A percentile compares a stretch with the other conserved stretches of the same genome.
Conservation (phyloP, 2,113 vertebrate species). For the Dasyprocta punctata region DNA sequence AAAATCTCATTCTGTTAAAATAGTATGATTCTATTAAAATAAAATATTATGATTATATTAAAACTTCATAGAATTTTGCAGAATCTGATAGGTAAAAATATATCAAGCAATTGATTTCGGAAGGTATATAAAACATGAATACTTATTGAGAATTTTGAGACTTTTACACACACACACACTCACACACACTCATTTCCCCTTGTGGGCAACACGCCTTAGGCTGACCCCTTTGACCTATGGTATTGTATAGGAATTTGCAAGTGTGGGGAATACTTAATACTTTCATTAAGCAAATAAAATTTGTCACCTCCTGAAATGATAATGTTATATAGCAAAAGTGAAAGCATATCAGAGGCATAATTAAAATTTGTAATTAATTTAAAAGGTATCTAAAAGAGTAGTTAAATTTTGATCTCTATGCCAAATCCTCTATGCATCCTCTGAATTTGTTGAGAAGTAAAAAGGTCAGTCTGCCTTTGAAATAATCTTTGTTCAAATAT, state of each 20-base stretch:
- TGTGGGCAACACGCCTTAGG: background rate
- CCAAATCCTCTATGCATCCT: background rate
- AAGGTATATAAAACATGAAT: background rate
- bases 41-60: background rate
- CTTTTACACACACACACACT: background rate
- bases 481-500: background rate
- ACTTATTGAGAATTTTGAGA: background rate
- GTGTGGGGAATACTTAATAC: background rate
- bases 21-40: background rate
- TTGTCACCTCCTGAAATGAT: background rate
- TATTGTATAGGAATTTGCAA: background rate
- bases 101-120: background rate
- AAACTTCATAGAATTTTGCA: background rate
- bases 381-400: background rate
- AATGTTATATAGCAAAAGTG: background rate
- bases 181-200: background rate
- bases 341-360: background rate
- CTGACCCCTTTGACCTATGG: background rate
- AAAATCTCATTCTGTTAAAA: slow-evolving; percentile 16
- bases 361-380: background rate
- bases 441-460: background rate
- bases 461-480: background rate
- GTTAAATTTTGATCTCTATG: background rate
- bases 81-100: background rate
- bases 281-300: background rate